Conservation (phyloP, 2,888 invertebrate species). For the Ormia ochracea region DNA sequence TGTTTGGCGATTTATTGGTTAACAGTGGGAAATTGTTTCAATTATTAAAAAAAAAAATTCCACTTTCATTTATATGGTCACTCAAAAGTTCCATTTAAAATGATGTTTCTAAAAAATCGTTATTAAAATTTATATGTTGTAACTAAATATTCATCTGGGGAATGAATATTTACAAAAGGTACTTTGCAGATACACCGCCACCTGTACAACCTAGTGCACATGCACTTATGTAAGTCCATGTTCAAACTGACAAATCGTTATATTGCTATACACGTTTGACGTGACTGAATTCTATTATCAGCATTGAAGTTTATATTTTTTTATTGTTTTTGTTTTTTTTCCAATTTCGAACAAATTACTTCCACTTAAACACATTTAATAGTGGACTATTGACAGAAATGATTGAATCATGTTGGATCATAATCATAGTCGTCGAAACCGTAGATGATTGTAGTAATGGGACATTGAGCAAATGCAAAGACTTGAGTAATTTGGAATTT, state of each 20-base stretch:
- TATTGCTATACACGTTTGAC: conserved; percentile 36
- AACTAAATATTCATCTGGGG: conserved; percentile 18
- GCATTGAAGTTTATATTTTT: conserved; percentile 19
- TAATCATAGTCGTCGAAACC: too few species aligned
- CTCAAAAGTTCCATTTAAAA: not conserved
- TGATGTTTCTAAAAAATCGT: not conserved
- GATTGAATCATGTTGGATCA: conserved; percentile 20
- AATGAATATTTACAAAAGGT: not conserved
- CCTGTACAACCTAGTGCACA: not conserved
- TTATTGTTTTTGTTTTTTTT: conserved; percentile 15
- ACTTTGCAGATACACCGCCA: not conserved
- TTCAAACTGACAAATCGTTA: conserved; percentile 48
- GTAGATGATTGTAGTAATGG: too few species aligned
- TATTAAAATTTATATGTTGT: conserved; percentile 28
- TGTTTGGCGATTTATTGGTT: not conserved
- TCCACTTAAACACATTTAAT: conserved; percentile 54
- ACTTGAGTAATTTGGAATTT: too few species aligned
- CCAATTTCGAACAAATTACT: conserved; percentile 46
- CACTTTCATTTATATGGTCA: not conserved
- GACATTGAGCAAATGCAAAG: too few species aligned
- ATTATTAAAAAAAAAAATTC: too few species aligned
- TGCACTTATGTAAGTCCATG: conserved; percentile 9
- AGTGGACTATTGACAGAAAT: conserved; percentile 27
- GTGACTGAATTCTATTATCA: conserved; percentile 50
- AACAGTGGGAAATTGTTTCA: not conserved